Evolutionary conservation across 2,113 vertebrate genomes (phyloP).

Genomic region (Leucosticte australis): DNA sequence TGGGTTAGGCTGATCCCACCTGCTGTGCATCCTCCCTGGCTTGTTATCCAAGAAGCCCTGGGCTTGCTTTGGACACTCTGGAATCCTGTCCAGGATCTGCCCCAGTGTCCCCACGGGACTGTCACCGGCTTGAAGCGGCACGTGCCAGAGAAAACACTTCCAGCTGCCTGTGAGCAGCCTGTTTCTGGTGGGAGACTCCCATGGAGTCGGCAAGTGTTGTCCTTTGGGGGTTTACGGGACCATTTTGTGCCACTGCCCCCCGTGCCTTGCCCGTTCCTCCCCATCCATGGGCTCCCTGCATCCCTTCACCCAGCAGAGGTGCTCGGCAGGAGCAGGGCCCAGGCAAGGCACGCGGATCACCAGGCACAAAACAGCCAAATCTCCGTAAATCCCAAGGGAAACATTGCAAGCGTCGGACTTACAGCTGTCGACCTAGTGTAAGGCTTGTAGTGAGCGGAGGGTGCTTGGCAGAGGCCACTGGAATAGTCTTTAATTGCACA

Average conservation of each 20-base stretch:
- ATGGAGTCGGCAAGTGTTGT: slow-evolving; percentile 38
- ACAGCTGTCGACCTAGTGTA: slow-evolving; percentile 70
- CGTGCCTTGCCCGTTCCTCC: not conserved
- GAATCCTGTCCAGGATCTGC: not conserved
- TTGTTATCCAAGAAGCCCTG: not conserved
- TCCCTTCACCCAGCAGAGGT: not conserved
- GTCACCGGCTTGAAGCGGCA: not conserved
- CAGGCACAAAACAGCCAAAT: not conserved
- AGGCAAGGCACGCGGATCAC: not conserved
- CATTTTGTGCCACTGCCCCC: slow-evolving; percentile 12
- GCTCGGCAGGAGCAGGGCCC: not conserved
- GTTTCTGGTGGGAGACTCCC: slow-evolving; percentile 57
- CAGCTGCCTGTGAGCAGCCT: slow-evolving; percentile 42
- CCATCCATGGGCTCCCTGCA: not conserved
- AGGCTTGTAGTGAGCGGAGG: slow-evolving; percentile 71
- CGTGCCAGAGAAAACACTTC: not conserved
- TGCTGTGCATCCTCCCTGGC: not conserved
- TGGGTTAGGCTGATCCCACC: not conserved
- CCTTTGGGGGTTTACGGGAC: slow-evolving; percentile 53
- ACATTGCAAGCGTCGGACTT: slow-evolving; percentile 58
- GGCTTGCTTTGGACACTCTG: not conserved
- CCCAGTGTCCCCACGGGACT: not conserved
- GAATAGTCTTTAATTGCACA: slow-evolving; percentile 74
- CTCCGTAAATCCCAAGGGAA: slow-evolving; percentile 44
- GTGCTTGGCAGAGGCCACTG: slow-evolving; percentile 68